Conservation (phyloP, 2,797 vertebrate genomes). For the Sorex maritimensis region DNA sequence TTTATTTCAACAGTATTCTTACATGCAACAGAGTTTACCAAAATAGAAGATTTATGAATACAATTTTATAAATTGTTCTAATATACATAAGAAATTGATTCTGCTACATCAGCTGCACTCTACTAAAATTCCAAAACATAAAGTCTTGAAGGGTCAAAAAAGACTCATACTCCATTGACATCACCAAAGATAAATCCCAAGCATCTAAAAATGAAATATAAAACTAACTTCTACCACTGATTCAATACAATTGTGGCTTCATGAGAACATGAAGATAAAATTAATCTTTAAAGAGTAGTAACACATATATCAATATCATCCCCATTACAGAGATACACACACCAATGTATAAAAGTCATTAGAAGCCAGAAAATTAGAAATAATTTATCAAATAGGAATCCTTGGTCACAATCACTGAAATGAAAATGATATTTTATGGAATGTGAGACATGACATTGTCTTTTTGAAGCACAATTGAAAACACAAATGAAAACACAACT, state of each 20-base stretch:
- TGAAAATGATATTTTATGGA: slow-evolving; percentile 32
- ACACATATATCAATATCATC: not conserved
- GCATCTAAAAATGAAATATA: not conserved
- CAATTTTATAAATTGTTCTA: slow-evolving; percentile 56
- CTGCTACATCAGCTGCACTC: not conserved
- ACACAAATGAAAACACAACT: not conserved
- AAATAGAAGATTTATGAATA: slow-evolving; percentile 36
- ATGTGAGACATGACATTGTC: not conserved
- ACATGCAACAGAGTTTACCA: slow-evolving; percentile 46
- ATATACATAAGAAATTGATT: slow-evolving; percentile 25
- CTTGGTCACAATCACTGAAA: not conserved
- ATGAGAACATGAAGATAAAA: not conserved
- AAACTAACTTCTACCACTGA: not conserved
- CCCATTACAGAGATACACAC: not conserved
- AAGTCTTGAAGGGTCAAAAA: not conserved
- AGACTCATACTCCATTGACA: not conserved
- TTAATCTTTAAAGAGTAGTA: slow-evolving; percentile 36
- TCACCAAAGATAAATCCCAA: slow-evolving; percentile 22
- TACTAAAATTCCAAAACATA: not conserved
- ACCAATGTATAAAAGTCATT: not conserved
- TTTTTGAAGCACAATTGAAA: not conserved
- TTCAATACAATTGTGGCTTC: not conserved
- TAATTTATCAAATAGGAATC: slow-evolving; percentile 5
- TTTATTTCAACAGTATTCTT: slow-evolving; percentile 67
- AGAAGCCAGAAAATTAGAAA: not conserved